Evolutionary conservation across 2,888 invertebrate genomes (phyloP), one percentile per base, ranked within the genome.

Genomic region (Pyrocoelia pectoralis): DNA sequence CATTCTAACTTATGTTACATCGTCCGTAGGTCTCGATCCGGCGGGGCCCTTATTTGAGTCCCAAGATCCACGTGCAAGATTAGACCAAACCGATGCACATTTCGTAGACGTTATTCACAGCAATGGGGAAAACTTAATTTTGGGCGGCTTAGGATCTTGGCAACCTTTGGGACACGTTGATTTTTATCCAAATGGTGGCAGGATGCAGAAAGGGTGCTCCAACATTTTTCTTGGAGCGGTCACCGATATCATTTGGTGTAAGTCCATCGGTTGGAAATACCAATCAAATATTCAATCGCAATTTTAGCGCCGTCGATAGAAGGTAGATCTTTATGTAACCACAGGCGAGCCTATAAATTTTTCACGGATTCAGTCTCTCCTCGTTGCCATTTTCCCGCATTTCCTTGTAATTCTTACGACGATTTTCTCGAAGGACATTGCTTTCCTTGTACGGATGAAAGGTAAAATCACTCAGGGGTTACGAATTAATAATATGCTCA

Each of bases 31-130:
- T 58, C 80, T 95, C 66, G 95, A 95, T 83, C 95, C 95, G 17
- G 95, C 95, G 0, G 95, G 95, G 1, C 96, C 96, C 0, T 84
- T 96, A 0, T 96, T 96, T 79, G 95, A 96, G 81, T 90, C 93
- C 48, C 95, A 95, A 80, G 94, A 95, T 76, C 88, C 91, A 0
- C 87, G 91, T 68, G 95, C 92, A 0, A 86, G 95, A 0, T 81
- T 96, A 55, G 96, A 96, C 79, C 89, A 90, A 66, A 86, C 86
- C 0, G 96, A 96, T 78, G 96, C 96, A 0, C 86, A 87, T 59
- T 95, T 95, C 77, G 95, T 96, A 0, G 95, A 96, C 78, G 95
- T 96, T 1, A 95, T 96, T 68, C 96, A 96, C 79, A 94, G 94
- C 54, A 96, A 96, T 78, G 96, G 95, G 0, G 95, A 96, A 79